Conservation (phyloP, 2,888 invertebrate genomes). For the Hofmannophila pseudospretella region DNA sequence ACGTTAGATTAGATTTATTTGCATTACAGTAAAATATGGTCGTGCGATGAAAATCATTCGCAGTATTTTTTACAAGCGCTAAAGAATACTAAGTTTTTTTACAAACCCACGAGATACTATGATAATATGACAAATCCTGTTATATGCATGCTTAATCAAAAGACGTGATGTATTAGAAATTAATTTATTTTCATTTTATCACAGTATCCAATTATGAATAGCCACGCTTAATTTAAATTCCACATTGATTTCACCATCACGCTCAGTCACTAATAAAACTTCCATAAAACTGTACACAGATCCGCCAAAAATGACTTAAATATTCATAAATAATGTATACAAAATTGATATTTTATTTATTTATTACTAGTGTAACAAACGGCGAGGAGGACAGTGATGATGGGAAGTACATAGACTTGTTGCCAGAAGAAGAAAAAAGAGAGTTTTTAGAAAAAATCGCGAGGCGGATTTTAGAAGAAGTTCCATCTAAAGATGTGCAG, state of each 20-base stretch:
- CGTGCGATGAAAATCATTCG: no score
- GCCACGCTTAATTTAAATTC: slow-evolving; percentile 14
- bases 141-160: no score
- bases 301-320: slow-evolving; percentile 20
- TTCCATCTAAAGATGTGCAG: slow-evolving; percentile 25
- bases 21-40: no score
- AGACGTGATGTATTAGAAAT: slow-evolving; percentile 2
- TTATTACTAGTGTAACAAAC: slow-evolving; percentile 12
- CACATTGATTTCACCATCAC: slow-evolving; percentile 13
- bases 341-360: slow-evolving; percentile 24
- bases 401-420: slow-evolving; percentile 47
- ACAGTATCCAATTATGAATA: slow-evolving; percentile 15
- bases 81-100: no score
- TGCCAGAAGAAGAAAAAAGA: slow-evolving; percentile 51
- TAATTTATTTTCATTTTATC: slow-evolving; percentile 13
- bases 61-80: no score
- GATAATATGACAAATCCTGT: no score
- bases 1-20: no score
- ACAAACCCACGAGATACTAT: no score
- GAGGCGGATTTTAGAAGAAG: slow-evolving; percentile 45
- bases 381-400: slow-evolving; percentile 29
- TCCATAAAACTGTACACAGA: background rate
- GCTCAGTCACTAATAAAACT: background rate
- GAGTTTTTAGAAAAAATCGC: slow-evolving; percentile 51
- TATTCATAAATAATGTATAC: slow-evolving; percentile 32